Percentiles rank a stretch among this genome's conserved stretches.
Conservation (phyloP, 1,140 invertebrate species). For the Glossosoma conforme region DNA sequence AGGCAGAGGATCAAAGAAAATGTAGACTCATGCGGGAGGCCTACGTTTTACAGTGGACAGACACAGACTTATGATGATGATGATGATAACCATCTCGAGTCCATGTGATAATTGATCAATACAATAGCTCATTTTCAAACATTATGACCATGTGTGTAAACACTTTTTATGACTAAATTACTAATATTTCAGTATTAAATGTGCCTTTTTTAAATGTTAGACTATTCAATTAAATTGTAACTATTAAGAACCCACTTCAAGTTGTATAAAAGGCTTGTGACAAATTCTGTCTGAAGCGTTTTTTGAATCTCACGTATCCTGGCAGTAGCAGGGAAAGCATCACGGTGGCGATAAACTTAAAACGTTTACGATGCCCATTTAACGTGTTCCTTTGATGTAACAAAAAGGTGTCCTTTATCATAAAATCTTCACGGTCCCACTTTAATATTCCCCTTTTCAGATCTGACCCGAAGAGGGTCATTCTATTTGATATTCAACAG, state of each 20-base stretch:
- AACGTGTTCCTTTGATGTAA: neutral
- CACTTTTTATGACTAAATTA: too few species aligned
- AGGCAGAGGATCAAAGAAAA: too few species aligned
- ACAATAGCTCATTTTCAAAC: too few species aligned
- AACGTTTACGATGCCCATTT: neutral
- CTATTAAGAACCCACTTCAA: neutral
- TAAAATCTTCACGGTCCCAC: conserved; percentile 3
- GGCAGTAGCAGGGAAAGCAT: neutral
- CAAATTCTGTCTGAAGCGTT: neutral
- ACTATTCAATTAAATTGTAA: neutral
- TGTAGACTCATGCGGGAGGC: too few species aligned
- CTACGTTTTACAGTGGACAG: too few species aligned
- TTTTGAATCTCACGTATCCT: neutral
- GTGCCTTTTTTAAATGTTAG: too few species aligned
- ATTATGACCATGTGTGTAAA: too few species aligned
- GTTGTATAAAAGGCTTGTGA: neutral
- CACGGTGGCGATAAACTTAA: neutral
- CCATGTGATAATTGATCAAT: too few species aligned
- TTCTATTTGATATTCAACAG: conserved; percentile 14
- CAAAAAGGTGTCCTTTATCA: conserved; percentile 9
- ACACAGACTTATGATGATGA: too few species aligned
- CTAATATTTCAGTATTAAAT: too few species aligned
- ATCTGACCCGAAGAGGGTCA: conserved; percentile 8
- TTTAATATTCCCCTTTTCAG: conserved; percentile 7
- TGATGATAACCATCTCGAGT: too few species aligned